phyloP scores from a whole-genome alignment of 37 sponge, comb jelly and placozoan genomes.

The Diacarnus erythraeanus region DNA sequence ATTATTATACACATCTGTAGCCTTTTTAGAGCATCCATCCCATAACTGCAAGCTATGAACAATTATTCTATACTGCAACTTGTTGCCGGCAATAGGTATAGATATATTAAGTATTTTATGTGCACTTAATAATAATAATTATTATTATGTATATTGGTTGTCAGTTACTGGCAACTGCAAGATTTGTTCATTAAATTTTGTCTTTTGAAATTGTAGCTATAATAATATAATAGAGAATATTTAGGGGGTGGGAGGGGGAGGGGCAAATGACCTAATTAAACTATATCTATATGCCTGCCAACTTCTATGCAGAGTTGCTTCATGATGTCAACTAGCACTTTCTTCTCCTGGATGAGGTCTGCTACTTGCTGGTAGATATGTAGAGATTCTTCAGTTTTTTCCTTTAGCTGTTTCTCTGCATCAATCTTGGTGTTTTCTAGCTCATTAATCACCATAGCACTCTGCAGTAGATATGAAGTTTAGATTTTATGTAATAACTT shows the following conservation, averaged over 20 bases:
- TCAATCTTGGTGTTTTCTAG: slow-evolving; percentile 18
- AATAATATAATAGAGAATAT: neutral
- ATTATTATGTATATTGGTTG: slow-evolving; percentile 1
- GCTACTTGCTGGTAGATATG: slow-evolving; percentile 14
- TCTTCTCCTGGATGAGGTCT: slow-evolving; percentile 24
- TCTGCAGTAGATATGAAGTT: slow-evolving; percentile 1
- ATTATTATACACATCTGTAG: too few relatives aligned
- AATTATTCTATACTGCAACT: neutral
- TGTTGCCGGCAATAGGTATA: slow-evolving; percentile 22
- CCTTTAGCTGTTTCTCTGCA: slow-evolving; percentile 6
- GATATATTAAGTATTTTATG: neutral
- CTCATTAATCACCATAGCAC: slow-evolving; percentile 7
- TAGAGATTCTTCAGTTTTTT: slow-evolving; percentile 11
- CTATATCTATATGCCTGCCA: slow-evolving; percentile 12
- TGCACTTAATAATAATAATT: too few relatives aligned
- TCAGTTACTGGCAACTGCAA: too few relatives aligned
- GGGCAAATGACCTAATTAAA: neutral
- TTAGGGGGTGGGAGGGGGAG: neutral
- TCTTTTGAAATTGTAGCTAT: neutral
- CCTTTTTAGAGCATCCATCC: too few relatives aligned
- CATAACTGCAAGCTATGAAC: too few relatives aligned
- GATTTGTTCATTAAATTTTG: neutral
- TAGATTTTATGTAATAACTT: too few relatives aligned
- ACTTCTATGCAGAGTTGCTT: slow-evolving; percentile 36
- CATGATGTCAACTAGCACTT: slow-evolving; percentile 33